Evolutionary conservation across 2,888 invertebrate genomes (phyloP).

Genomic region (Nezara viridula): DNA sequence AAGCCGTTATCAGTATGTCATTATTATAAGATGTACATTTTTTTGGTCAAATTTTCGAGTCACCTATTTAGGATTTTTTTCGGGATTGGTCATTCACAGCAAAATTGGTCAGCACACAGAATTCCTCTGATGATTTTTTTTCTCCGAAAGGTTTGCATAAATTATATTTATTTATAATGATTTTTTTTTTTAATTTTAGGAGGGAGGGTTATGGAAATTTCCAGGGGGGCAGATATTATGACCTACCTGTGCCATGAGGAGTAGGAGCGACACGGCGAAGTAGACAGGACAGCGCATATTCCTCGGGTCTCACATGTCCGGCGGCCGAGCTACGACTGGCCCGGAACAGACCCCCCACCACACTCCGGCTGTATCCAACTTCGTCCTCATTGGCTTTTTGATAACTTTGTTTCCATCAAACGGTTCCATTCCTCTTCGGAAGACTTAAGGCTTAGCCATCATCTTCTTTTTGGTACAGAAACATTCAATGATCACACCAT

Average conservation of each 20-base stretch:
- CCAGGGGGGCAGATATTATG: neutral
- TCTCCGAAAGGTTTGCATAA: neutral
- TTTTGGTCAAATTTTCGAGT: neutral
- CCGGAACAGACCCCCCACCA: constrained; percentile 24
- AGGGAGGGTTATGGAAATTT: neutral
- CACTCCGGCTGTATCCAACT: neutral
- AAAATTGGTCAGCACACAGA: too few relatives aligned
- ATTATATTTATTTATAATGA: neutral
- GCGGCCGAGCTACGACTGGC: constrained; percentile 49
- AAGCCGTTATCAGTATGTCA: neutral
- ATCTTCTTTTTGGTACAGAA: too few relatives aligned
- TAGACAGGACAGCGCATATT: constrained; percentile 34
- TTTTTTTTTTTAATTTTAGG: neutral
- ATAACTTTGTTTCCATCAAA: constrained; percentile 35
- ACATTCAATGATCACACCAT: too few relatives aligned
- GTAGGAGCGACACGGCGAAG: constrained; percentile 44
- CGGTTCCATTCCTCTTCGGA: neutral
- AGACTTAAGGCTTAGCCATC: neutral
- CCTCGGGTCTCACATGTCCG: constrained; percentile 51
- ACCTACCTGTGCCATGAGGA: constrained; percentile 49
- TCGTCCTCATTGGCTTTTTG: constrained; percentile 27
- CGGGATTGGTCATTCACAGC: neutral
- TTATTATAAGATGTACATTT: neutral
- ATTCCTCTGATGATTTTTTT: neutral
- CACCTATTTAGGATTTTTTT: neutral